Conservation (phyloP, 2,797 vertebrate genomes). For the Notolepis coatsorum region DNA sequence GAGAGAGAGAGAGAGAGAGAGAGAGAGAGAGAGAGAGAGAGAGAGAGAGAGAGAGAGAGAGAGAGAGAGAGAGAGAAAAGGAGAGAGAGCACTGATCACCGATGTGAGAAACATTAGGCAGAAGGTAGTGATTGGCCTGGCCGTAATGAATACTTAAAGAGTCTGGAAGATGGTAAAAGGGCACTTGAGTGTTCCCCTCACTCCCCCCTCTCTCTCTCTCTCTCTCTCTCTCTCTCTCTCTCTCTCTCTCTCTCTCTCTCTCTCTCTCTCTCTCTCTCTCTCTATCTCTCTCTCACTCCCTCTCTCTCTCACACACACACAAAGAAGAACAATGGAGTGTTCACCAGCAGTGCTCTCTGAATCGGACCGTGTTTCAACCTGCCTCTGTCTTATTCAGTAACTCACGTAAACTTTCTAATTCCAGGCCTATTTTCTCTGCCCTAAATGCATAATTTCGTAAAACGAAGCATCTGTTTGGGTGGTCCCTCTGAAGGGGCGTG, state of each 20-base stretch:
- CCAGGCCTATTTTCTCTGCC: slow-evolving; percentile 73
- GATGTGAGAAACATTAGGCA: slow-evolving; percentile 26
- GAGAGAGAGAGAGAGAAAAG: neutral
- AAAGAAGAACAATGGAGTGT: slow-evolving; percentile 19
- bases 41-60: neutral
- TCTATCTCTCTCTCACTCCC: neutral
- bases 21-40: neutral
- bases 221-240: neutral
- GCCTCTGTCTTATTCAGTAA: slow-evolving; percentile 58
- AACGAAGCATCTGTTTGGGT: slow-evolving; percentile 75
- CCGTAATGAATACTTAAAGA: slow-evolving; percentile 48
- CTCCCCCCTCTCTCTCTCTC: neutral
- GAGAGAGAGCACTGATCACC: slow-evolving; percentile 13
- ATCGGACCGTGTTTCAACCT: slow-evolving; percentile 21
- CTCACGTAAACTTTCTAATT: slow-evolving; percentile 52
- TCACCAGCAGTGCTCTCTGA: slow-evolving; percentile 34
- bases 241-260: neutral
- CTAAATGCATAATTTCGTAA: slow-evolving; percentile 77
- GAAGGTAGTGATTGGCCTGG: slow-evolving; percentile 34
- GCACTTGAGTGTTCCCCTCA: neutral
- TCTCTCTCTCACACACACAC: neutral
- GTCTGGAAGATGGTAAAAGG: slow-evolving; percentile 12
- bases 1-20: neutral
- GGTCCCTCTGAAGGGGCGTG: slow-evolving; percentile 64
- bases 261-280: neutral